These are phyloP conservation scores for Bovichtus diacanthus DNA, from an alignment of 2,797 vertebrate species.

Conservation along the genomic window DNA sequence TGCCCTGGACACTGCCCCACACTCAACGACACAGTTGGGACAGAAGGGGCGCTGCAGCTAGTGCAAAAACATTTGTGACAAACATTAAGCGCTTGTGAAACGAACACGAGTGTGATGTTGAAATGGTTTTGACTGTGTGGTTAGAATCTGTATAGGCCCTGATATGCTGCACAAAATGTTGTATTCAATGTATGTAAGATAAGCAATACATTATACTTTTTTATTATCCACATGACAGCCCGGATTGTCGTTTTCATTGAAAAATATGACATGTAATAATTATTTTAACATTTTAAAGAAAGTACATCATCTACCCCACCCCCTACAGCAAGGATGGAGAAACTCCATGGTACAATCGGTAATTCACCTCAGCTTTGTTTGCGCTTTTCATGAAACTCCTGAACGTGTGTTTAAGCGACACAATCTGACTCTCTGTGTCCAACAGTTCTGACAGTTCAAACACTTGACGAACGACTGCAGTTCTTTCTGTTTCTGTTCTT, in stretches of 20 bases:
- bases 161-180: slow-evolving; percentile 31
- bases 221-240: not conserved
- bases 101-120: not conserved
- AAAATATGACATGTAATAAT: not conserved
- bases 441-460: not conserved
- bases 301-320: not conserved
- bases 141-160: not conserved
- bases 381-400: not conserved
- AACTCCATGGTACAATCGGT: not conserved
- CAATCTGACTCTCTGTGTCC: slow-evolving; percentile 11
- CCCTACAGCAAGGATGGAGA: not conserved
- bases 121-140: not conserved
- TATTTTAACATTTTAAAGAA: not conserved
- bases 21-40: slow-evolving; percentile 44
- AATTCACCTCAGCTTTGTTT: not conserved
- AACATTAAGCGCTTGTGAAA: not conserved
- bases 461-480: not conserved
- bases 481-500: slow-evolving; percentile 53
- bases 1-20: slow-evolving; percentile 29
- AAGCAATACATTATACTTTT: slow-evolving; percentile 19
- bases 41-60: slow-evolving; percentile 34
- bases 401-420: not conserved
- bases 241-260: not conserved
- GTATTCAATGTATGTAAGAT: not conserved
- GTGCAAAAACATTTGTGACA: not conserved